Evolutionary conservation across 2,888 invertebrate species (phyloP), one percentile per base, ranked within the genome.

Genomic region (Drosophila leonis): DNA sequence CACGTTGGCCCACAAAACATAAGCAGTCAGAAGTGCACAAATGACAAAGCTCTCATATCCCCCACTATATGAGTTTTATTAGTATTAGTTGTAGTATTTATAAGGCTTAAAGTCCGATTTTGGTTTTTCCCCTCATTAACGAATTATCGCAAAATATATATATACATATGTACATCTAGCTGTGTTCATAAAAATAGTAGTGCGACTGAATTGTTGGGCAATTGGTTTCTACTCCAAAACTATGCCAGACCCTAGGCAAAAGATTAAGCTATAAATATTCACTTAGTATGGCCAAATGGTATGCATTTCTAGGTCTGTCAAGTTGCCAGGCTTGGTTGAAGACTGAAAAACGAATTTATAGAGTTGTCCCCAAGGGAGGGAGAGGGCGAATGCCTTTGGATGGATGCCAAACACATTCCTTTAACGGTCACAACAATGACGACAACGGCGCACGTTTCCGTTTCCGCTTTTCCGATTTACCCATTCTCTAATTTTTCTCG

Each of bases 391-490:
- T 35, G 24, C 29, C 27, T 55, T 55, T 65, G 55, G 33, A 63
- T 27, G 63, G 65, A 68, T 75, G 68, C 60, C 59, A 65, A 65
- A 49, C 57, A 56, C 56, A 72, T 71, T 75, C 71, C 61, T 39
- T 61, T 63, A 76, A 62, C 66, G 71, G 65, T 57, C 71, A 61
- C 49, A 64, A 59, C 41, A 60, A 68, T 48, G 63, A 51, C 59
- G 61, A 59, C 48, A 46, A 72, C 76, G 71, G 72, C 56, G 54
- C 49, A 83, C 80, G 82, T 76, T 66, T 84, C 84, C 82, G 80
- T 75, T 73, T 83, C 83, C 87, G 85, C 54, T 72, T 70, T 68
- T 75, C 70, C 51, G 59, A 37, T 74, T 54, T 9, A 2, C 20
- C 18, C 24, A 27, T 33, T 63, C 41, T 39, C 35, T 29, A 18